A percentile compares a stretch with the other conserved stretches of the same genome.
These are phyloP conservation scores for Megaustenia siamemsis DNA, from an alignment of 2,888 invertebrate genomes.

Conservation along the genomic window DNA sequence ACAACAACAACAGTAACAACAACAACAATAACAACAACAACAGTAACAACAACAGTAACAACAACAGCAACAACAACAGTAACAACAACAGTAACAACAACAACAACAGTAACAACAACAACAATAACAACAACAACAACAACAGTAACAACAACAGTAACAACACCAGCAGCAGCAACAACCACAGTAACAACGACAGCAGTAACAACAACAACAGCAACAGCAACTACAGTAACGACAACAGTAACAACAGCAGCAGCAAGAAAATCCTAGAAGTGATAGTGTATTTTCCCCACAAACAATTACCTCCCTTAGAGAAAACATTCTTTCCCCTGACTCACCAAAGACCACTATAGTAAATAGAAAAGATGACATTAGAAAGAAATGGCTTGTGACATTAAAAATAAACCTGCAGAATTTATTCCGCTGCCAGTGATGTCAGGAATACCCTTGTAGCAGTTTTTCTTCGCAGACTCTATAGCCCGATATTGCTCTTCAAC, in stretches of 20 bases:
- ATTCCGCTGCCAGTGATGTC: neutral
- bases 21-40: neutral
- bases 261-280: no score
- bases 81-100: neutral
- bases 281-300: no score
- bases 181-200: no score
- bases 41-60: neutral
- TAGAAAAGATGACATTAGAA: neutral
- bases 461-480: neutral
- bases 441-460: neutral
- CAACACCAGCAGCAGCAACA: no score
- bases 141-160: no score
- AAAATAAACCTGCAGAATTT: neutral
- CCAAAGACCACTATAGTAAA: no score
- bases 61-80: neutral
- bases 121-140: neutral
- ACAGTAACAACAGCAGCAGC: no score
- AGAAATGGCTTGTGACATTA: neutral
- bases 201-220: no score
- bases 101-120: neutral
- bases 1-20: neutral
- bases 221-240: no score
- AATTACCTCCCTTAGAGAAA: no score
- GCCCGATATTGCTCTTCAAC: constrained; percentile 1
- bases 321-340: no score